Evolutionary conservation across 2,888 invertebrate genomes (phyloP).

Genomic region (Leucoma salicis): DNA sequence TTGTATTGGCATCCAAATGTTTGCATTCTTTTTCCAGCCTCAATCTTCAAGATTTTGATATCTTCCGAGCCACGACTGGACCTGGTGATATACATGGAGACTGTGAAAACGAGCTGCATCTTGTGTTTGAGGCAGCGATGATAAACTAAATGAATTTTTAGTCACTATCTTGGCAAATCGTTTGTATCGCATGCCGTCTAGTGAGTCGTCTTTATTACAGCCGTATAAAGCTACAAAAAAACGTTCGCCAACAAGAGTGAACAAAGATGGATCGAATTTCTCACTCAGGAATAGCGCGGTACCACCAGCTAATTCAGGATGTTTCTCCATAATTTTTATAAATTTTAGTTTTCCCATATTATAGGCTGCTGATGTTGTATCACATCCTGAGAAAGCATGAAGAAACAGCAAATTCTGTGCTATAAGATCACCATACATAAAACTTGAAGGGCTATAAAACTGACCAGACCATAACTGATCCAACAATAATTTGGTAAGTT

Average conservation of each 20-base stretch:
- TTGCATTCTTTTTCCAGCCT: background rate
- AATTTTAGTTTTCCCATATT: constrained; percentile 12
- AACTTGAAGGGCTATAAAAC: too few relatives aligned
- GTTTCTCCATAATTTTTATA: constrained; percentile 7
- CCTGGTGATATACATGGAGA: constrained; percentile 4
- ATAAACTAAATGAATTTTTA: background rate
- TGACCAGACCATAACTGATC: too few relatives aligned
- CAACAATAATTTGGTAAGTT: too few relatives aligned
- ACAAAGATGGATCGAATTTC: constrained; percentile 5
- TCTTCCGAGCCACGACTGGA: constrained; percentile 5
- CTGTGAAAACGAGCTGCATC: too few relatives aligned
- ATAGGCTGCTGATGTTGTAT: constrained; percentile 9
- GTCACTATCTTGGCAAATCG: too few relatives aligned
- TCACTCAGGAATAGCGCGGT: constrained; percentile 3
- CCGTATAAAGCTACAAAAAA: constrained; percentile 2
- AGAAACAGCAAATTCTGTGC: constrained; percentile 9
- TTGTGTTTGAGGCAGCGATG: constrained; percentile 1
- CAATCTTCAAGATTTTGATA: constrained; percentile 1
- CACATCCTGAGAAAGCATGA: constrained; percentile 14
- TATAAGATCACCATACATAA: constrained; percentile 6
- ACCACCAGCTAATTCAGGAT: constrained; percentile 5
- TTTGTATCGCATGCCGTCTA: too few relatives aligned
- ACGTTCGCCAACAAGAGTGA: constrained; percentile 7
- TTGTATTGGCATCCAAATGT: constrained; percentile 1
- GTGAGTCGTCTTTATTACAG: too few relatives aligned